Percentiles rank a stretch among this genome's conserved stretches.
phyloP scores from a whole-genome alignment of 2,888 invertebrate genomes.

The Sinhomidia bicolor region DNA sequence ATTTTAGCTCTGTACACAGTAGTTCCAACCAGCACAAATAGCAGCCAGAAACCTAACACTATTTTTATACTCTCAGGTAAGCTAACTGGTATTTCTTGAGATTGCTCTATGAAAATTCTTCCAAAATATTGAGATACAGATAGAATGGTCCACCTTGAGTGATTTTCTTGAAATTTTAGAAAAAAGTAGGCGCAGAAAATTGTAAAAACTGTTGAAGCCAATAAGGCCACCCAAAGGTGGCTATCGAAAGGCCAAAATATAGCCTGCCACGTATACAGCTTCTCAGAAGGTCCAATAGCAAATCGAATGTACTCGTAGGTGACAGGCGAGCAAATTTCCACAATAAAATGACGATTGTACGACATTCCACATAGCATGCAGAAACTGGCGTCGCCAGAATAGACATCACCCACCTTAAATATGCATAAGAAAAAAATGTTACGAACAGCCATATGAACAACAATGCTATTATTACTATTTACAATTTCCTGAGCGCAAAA shows the following conservation, averaged over 20 bases:
- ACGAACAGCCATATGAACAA: too few relatives aligned
- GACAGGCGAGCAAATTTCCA: slow-evolving; percentile 60
- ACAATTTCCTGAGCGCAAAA: too few relatives aligned
- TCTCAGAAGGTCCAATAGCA: slow-evolving; percentile 41
- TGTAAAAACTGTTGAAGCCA: background rate
- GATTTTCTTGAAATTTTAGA: background rate
- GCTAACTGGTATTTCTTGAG: background rate
- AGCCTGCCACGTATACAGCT: slow-evolving; percentile 57
- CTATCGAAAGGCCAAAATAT: slow-evolving; percentile 61
- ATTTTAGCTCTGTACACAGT: slow-evolving; percentile 72
- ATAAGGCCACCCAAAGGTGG: background rate
- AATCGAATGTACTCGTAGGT: slow-evolving; percentile 59
- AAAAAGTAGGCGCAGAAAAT: background rate
- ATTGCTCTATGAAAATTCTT: slow-evolving; percentile 49
- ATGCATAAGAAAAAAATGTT: too few relatives aligned
- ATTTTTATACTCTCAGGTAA: slow-evolving; percentile 48
- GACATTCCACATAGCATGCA: slow-evolving; percentile 62
- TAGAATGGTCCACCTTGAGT: background rate
- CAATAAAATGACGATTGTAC: slow-evolving; percentile 49
- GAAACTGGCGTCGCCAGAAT: slow-evolving; percentile 42
- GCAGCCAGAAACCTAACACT: slow-evolving; percentile 48
- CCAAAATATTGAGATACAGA: slow-evolving; percentile 29
- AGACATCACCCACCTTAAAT: slow-evolving; percentile 40
- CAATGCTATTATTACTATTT: too few relatives aligned
- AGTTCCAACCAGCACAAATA: slow-evolving; percentile 41